Conservation (phyloP, 2,113 vertebrate genomes). For the Mormyrus lacerda region DNA sequence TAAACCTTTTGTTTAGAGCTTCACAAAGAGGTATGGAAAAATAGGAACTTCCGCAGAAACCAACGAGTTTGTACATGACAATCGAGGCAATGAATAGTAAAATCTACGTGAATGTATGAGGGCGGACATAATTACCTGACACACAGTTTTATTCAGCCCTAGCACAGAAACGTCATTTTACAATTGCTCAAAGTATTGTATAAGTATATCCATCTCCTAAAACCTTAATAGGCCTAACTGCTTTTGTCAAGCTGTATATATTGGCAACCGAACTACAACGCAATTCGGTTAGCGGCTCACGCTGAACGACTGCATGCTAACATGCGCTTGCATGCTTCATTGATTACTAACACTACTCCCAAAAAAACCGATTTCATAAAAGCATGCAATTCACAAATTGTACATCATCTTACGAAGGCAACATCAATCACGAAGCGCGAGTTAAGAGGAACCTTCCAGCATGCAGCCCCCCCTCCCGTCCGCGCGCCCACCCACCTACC, state of each 20-base stretch:
- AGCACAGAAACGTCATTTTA: background rate
- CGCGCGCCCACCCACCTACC: background rate
- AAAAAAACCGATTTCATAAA: background rate
- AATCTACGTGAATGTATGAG: background rate
- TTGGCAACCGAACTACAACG: background rate
- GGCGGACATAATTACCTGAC: background rate
- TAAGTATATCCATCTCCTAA: background rate
- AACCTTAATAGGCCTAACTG: background rate
- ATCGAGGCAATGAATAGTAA: background rate
- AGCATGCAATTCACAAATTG: background rate
- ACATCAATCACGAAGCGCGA: background rate
- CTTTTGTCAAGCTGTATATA: background rate
- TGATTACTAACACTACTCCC: background rate
- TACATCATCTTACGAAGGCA: background rate
- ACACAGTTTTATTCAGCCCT: conserved; percentile 1
- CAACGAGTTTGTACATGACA: background rate
- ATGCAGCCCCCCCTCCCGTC: background rate
- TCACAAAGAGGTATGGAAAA: background rate
- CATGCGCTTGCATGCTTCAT: background rate
- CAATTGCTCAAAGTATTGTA: background rate
- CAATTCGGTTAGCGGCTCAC: background rate
- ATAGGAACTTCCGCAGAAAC: background rate
- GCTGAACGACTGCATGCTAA: background rate
- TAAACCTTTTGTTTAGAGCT: background rate
- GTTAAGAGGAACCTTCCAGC: background rate